Percentiles rank a stretch among this genome's conserved stretches.
Conservation (phyloP, 2,797 vertebrate species). For the Uromys caudimaculatus region DNA sequence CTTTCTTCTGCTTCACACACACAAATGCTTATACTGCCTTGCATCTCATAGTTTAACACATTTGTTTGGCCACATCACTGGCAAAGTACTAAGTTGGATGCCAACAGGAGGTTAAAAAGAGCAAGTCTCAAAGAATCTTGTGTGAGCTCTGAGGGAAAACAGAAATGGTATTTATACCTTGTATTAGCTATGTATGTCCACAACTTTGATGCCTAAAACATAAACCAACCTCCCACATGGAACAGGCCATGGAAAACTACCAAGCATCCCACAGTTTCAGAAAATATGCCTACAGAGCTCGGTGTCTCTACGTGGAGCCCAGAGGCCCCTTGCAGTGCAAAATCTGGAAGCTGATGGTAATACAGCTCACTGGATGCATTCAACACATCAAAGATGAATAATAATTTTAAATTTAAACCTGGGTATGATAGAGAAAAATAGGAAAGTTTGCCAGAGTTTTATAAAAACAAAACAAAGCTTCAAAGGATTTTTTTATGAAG, state of each 20-base stretch:
- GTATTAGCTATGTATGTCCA: conserved; percentile 52
- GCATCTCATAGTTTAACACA: conserved; percentile 35
- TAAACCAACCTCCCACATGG: conserved; percentile 18
- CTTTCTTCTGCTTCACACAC: neutral
- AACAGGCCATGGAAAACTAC: conserved; percentile 46
- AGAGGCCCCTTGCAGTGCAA: conserved; percentile 10
- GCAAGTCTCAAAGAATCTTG: conserved; percentile 44
- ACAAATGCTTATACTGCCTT: neutral
- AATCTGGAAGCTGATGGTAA: conserved; percentile 48
- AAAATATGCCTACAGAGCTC: neutral
- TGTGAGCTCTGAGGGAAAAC: conserved; percentile 33
- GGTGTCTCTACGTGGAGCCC: conserved; percentile 28
- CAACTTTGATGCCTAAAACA: conserved; percentile 30
- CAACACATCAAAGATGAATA: neutral
- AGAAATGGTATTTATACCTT: conserved; percentile 61
- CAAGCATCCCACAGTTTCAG: conserved; percentile 43
- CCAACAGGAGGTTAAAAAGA: conserved; percentile 1
- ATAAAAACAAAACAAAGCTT: conserved; percentile 24
- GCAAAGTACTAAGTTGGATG: neutral
- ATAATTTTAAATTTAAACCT: conserved; percentile 45
- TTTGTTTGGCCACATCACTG: neutral
- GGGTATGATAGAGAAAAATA: neutral
- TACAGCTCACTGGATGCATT: conserved; percentile 29
- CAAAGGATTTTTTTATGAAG: conserved; percentile 3
- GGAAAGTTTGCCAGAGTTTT: neutral